A percentile compares a stretch with the other conserved stretches of the same genome.
Conservation (phyloP, 2,113 vertebrate genomes). For the Zapornia atra region DNA sequence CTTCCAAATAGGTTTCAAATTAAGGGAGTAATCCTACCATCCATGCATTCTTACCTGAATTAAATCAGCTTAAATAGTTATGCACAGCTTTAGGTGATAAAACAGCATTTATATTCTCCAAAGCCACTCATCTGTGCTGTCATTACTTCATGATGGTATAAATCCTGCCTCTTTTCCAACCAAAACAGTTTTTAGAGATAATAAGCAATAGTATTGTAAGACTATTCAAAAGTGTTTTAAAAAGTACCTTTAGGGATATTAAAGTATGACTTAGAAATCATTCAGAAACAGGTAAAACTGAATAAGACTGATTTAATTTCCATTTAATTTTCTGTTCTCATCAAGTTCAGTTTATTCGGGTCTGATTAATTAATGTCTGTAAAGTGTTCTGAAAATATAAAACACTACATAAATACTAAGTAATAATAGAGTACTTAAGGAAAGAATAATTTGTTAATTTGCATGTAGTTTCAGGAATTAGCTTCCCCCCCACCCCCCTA, state of each 20-base stretch:
- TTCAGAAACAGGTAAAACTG: neutral
- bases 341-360: slow-evolving; percentile 3
- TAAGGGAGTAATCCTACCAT: neutral
- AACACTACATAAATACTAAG: slow-evolving; percentile 10
- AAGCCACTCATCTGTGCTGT: slow-evolving; percentile 14
- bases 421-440: neutral
- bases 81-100: neutral
- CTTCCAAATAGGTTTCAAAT: neutral
- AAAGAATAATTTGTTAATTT: slow-evolving; percentile 4
- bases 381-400: slow-evolving; percentile 24
- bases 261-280: neutral
- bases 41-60: neutral
- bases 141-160: neutral
- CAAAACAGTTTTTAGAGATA: neutral
- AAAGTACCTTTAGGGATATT: neutral
- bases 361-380: slow-evolving; percentile 39
- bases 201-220: neutral
- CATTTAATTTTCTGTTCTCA: slow-evolving; percentile 23
- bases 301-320: neutral
- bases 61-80: neutral
- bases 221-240: neutral
- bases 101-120: slow-evolving; percentile 16
- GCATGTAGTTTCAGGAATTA: neutral
- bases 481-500: too few species aligned
- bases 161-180: slow-evolving; percentile 12